Base-by-base conservation (phyloP, 1,140 invertebrate genomes). In the Melanaphis sacchari region DNA sequence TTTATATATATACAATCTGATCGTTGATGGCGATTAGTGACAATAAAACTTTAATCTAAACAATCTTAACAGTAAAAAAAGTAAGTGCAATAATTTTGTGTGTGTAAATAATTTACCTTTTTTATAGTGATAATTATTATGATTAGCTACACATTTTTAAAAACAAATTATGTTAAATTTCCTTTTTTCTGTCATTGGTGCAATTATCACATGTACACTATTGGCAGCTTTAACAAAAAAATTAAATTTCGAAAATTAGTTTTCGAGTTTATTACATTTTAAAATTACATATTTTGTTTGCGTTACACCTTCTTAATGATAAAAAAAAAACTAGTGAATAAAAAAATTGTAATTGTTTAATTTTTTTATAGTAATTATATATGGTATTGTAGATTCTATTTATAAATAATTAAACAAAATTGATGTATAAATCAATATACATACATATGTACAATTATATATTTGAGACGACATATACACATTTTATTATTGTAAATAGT, bases 401-500 rank as follows among this genome's bases (percentile, higher is more conserved):
- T 93, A 93, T 93, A 93, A 93, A 93, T 84, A 93, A 93, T 93
- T 93, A 85, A 93, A 84, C 46, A n/a, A 84, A 85, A 59, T 93
- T 85, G n/a, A 93, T 93, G 91, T 93, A 93, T 93, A 93, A 84
- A 93, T 93, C 91, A 93, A 52, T 84, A 93, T 93, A 93, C 91
- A 93, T 93, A 92, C 46, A 91, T 91, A 93, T 93, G 91, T 93
- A 93, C 26, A 93, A 93, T 93, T 93, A 93, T 93, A 93, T 93
- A 93, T 93, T 93, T 93, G 91, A 93, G 46, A 93, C 24, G 26
- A 84, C 91, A 93, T 91, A 91, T 82, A 93, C 91, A 93, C 91
- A 92, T 92, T 93, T 93, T 93, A 93, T 93, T 93, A 93, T 93
- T 93, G 91, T 93, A 93, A 93, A 93, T 93, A 93, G 91, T 93